Base-by-base conservation (phyloP, 2,113 vertebrate genomes). In the Oncorhynchus clarkii region DNA sequence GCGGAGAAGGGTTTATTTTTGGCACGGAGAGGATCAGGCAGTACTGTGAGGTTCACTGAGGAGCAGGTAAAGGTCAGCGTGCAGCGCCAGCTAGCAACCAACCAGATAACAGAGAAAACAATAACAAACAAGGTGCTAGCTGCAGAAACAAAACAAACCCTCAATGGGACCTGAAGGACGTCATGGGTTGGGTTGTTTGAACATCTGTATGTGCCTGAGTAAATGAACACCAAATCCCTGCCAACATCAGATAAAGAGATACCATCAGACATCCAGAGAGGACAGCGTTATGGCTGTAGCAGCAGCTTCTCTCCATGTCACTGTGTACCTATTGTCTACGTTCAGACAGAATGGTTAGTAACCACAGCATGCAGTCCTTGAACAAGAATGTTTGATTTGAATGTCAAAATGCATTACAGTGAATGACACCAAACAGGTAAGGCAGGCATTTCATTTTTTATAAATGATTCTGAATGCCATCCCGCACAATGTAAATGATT, bases 381-480 rank as follows among this genome's bases (percentile, higher is more conserved):
- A 78, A 76, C 69, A 72, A 65, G 75, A 67, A 69, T 74, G 79
- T 83, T 82, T 82, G 80, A 84, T 74, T 75, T 70, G 29, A 68
- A 71, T 48, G 83, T 89, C 89, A 84, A 78, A 83, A 81, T 62
- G 65, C 76, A 88, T 90, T 80, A 82, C 68, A 59, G 27, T 81
- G 83, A 88, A 74, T 82, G 86, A 80, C 81, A 80, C 80, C 22
- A 82, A 86, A 85, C 76, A 70, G 74, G 76, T 76, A 67, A 31
- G 45, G 78, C n/a, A 14, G 69, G 57, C 27, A 70, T 81, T 75
- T 78, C 69, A 72, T 76, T 75, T 65, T 73, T 71, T 66, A 71
- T 66, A 71, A 88, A 71, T 72, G 68, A 78, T 83, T 70, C 82
- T 75, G 80, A 82, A 85, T 82, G 76, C 67, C 24, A 18, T 27